These are phyloP conservation scores for Urocolius indicus DNA, from an alignment of 2,113 vertebrate species.

Conservation along the genomic window DNA sequence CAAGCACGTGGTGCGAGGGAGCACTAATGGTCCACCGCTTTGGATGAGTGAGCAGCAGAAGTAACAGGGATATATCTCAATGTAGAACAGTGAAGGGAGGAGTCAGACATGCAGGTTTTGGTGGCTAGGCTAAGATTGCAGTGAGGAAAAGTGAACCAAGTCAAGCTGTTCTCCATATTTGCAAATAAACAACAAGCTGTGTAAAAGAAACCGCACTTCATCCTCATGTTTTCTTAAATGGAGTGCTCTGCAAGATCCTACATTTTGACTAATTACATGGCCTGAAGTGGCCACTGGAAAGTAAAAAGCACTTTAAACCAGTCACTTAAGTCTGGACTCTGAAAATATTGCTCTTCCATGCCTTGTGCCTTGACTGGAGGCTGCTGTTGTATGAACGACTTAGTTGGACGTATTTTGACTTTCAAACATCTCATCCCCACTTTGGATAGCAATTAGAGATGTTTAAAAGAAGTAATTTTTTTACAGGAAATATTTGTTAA, in stretches of 20 bases:
- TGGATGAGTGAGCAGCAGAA: not conserved
- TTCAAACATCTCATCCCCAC: not conserved
- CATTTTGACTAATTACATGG: not conserved
- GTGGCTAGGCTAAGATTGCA: not conserved
- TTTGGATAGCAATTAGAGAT: not conserved
- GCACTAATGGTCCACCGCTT: not conserved
- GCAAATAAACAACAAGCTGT: not conserved
- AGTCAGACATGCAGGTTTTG: not conserved
- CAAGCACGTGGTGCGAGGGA: accelerated
- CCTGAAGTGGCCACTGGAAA: not conserved
- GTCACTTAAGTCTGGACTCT: not conserved
- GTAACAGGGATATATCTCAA: not conserved
- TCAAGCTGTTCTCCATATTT: not conserved
- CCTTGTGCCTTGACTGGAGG: not conserved
- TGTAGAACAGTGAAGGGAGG: not conserved
- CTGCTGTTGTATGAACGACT: not conserved
- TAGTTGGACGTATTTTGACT: not conserved
- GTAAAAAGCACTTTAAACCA: not conserved
- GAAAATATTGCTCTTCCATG: not conserved
- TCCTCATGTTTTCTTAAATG: not conserved
- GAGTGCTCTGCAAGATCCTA: not conserved
- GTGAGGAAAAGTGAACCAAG: not conserved
- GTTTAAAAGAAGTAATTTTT: not conserved
- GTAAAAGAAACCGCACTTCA: not conserved
- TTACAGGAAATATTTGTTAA: not conserved